Base-by-base conservation (phyloP, 2,113 vertebrate genomes). In the Trogon surrucura region DNA sequence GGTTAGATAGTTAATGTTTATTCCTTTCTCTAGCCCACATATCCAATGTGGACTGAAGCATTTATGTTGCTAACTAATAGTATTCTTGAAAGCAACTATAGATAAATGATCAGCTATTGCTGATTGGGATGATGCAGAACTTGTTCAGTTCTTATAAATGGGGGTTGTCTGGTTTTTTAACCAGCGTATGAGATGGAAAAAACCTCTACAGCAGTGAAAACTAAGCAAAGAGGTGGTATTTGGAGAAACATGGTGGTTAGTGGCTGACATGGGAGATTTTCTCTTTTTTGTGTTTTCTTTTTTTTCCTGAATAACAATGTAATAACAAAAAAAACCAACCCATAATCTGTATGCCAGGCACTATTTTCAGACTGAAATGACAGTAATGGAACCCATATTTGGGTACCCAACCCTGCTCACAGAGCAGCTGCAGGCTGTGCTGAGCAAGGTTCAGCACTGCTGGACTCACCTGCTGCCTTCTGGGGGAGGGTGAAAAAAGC, bases 321-420 rank as follows among this genome's bases (percentile, higher is more conserved):
- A 65, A 23, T 72, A 66, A 36, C 18, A 61, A 27, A 41, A 27
- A 41, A 21, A 0, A 6, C 11, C 1, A 74, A 61, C 30, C n/a
- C 9, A 21, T 44, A 29, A 58, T 27, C 1, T 50, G 4, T 34
- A 19, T 56, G 29, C 27, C 32, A 47, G 56, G 16, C 10, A 47
- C 18, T 66, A 29, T 47, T 61, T 29, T 61, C 21, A 14, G n/a
- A 25, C 30, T 51, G 69, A 61, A 65, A 15, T 51, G 7, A 32
- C 8, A 29, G 27, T 13, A 44, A 22, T 21, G 29, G 45, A 87
- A 16, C 22, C 12, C 2, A 3, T 17, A 8, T 70, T 51, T 70
- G 32, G 27, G 17, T 56, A 29, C 27, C 13, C 2, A 5, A 22
- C 4, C 5, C 13, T 3, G 1, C 27, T 44, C 5, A 3, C 36